Base-by-base conservation (phyloP, 2,888 invertebrate species). In the Megaustenia siamemsis region DNA sequence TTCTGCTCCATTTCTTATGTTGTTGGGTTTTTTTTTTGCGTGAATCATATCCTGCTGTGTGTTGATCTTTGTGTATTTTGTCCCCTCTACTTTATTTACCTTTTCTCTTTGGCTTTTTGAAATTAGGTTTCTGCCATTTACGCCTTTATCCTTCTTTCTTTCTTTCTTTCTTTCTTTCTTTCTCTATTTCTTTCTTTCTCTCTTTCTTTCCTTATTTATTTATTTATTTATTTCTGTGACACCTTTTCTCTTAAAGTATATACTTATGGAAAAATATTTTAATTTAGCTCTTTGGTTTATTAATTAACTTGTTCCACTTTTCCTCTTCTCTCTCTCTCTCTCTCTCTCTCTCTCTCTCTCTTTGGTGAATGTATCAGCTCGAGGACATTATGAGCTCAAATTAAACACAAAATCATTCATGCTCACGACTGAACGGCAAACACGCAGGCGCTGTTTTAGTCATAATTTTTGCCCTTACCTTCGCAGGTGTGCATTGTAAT, bases 281-380 rank as follows among this genome's bases (percentile, higher is more conserved):
- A 10, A 21, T 53, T 21, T 53, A 0, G 12, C 0, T 53, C 53
- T 53, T 21, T 53, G 15, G 12, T 10, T 53, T 12, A 15, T 10
- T 53, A 10, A 21, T 15, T 53, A 10, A 15, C 53, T 53, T 21
- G 12, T 1, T 53, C 53, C 21, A 0, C 21, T 21, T 53, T 21
- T 53, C 53, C 21, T 21, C 21, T 21, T 53, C 53, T 53, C 53
- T 53, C 53, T 53, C 53, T 53, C 53, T 53, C 53, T 53, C 53
- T 53, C 53, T 53, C 53, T 53, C 40, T 68, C 68, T 24, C 24
- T 80, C 45, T 80, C 35, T 35, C 28, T 32, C 68, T 32, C 53
- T 1, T 18, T 12, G 28, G 12, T 10, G 53, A 53, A 53, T n/a
- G n/a, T n/a, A n/a, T n/a, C n/a, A n/a, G n/a, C n/a, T n/a, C n/a